Conservation (phyloP, 2,797 vertebrate species). For the Monodelphis domestica region DNA sequence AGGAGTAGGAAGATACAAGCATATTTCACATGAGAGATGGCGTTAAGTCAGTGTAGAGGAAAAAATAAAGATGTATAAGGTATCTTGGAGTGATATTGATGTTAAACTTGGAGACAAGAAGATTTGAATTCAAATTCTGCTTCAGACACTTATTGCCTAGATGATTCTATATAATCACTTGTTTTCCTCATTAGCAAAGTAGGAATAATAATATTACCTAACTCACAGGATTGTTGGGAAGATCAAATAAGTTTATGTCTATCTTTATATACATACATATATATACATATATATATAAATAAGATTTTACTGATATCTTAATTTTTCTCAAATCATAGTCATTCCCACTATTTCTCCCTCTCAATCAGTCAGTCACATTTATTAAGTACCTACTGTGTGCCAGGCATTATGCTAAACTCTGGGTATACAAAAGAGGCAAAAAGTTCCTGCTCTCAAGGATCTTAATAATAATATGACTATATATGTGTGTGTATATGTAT, state of each 20-base stretch:
- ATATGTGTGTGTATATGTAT: neutral
- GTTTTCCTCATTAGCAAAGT: neutral
- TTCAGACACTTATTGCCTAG: neutral
- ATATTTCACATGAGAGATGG: neutral
- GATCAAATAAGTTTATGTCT: neutral
- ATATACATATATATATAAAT: no score
- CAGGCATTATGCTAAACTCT: neutral
- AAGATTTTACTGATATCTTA: neutral
- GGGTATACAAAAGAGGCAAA: neutral
- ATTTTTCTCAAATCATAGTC: neutral
- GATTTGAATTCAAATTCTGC: neutral
- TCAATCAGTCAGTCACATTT: neutral
- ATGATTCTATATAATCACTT: neutral
- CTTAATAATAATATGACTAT: neutral
- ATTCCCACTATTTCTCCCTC: neutral
- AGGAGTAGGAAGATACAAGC: neutral
- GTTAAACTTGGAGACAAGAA: neutral
- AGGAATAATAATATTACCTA: neutral
- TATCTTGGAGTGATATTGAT: neutral
- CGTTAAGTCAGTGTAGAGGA: neutral
- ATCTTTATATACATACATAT: no score
- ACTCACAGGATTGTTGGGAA: neutral
- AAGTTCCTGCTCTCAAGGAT: neutral
- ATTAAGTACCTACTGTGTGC: neutral
- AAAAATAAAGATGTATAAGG: neutral